Evolutionary conservation across 2,797 vertebrate genomes (phyloP).

Genomic region (Vespertilio murinus): DNA sequence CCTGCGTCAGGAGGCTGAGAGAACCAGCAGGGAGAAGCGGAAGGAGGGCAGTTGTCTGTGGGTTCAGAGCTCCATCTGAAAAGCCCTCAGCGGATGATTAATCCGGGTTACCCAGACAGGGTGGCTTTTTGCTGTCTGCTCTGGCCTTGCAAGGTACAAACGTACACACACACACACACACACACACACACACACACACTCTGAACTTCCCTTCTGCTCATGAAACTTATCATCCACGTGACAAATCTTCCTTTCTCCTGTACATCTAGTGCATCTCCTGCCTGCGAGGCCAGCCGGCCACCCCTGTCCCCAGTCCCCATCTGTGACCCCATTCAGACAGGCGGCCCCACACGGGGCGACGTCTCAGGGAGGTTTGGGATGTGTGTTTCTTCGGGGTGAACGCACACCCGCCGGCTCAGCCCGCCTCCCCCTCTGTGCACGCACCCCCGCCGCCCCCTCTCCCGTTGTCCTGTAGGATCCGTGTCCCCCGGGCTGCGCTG

Average conservation of each 20-base stretch:
- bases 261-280: background rate
- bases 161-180: background rate
- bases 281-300: background rate
- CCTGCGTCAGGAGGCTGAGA: background rate
- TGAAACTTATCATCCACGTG: background rate
- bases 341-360: background rate
- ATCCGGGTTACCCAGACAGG: background rate
- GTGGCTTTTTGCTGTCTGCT: background rate
- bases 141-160: background rate
- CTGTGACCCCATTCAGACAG: background rate
- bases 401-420: background rate
- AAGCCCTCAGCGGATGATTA: slow-evolving; percentile 34
- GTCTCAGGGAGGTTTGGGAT: background rate
- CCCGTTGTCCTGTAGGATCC: no score
- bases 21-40: slow-evolving; percentile 36
- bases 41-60: slow-evolving; percentile 62
- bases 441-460: background rate
- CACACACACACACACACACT: background rate
- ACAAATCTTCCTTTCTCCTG: background rate
- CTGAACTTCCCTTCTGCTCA: background rate
- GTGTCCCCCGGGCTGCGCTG: no score
- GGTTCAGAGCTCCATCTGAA: slow-evolving; percentile 49
- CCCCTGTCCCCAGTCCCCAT: background rate
- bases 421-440: background rate
- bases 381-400: background rate